phyloP scores from a whole-genome alignment of 2,888 invertebrate species.

The Orthonychiurus folsomi region DNA sequence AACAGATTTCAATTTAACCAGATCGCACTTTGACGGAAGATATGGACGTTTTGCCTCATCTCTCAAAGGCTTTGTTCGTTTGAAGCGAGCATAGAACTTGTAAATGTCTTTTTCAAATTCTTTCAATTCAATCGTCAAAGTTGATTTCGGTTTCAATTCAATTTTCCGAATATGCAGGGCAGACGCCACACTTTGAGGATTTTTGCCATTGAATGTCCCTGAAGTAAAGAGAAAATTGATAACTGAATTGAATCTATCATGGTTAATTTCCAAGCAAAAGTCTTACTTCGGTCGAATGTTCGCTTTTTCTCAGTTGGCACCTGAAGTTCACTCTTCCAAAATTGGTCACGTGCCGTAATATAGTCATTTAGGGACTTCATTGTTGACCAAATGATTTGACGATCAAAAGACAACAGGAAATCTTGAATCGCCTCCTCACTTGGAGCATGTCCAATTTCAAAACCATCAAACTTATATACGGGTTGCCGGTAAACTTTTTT shows the following conservation, averaged over 20 bases:
- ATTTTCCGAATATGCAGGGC: conserved; percentile 28
- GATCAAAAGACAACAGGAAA: conserved; percentile 32
- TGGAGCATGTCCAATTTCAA: conserved; percentile 20
- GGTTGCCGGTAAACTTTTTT: conserved; percentile 12
- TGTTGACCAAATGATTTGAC: conserved; percentile 18
- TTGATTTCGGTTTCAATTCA: background rate
- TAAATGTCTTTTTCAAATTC: conserved; percentile 5
- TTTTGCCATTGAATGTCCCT: conserved; percentile 35
- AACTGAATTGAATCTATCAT: background rate
- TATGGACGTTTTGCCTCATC: conserved; percentile 7
- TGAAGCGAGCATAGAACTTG: conserved; percentile 12
- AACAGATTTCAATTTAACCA: background rate
- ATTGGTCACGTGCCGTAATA: conserved; percentile 19
- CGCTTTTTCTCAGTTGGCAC: conserved; percentile 23
- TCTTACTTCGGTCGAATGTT: conserved; percentile 36
- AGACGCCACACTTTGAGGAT: conserved; percentile 37
- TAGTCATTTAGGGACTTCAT: conserved; percentile 24
- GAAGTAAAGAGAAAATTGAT: no score
- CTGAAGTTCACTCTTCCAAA: conserved; percentile 28
- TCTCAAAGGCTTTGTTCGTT: conserved; percentile 5
- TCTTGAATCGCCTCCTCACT: conserved; percentile 26
- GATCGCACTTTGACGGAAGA: background rate
- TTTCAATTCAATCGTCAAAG: background rate
- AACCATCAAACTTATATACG: conserved; percentile 20
- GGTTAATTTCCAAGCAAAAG: background rate